Evolutionary conservation across 2,113 vertebrate genomes (phyloP).

Genomic region (Solea solea): DNA sequence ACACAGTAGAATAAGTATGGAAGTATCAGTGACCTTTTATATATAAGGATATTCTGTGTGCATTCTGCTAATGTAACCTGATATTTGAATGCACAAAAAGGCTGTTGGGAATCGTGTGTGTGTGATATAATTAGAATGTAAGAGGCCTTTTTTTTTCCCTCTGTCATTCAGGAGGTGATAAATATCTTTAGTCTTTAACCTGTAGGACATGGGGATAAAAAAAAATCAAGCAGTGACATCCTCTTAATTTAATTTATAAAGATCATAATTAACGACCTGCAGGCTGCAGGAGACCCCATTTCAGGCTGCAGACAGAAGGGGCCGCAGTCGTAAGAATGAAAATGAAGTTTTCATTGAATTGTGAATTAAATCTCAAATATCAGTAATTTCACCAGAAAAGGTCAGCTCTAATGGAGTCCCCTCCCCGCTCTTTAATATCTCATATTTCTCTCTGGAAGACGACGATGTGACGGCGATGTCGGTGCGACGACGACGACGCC

Average conservation of each 20-base stretch:
- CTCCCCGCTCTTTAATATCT: slow-evolving; percentile 77
- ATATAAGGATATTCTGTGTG: neutral
- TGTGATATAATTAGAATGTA: slow-evolving; percentile 51
- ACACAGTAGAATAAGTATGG: too few relatives aligned
- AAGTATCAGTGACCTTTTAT: neutral
- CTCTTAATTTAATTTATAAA: slow-evolving; percentile 85
- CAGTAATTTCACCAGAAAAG: slow-evolving; percentile 84
- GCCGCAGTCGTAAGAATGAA: slow-evolving; percentile 76
- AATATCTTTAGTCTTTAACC: slow-evolving; percentile 75
- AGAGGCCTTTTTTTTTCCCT: slow-evolving; percentile 34
- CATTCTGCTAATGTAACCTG: slow-evolving; percentile 19
- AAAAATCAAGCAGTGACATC: slow-evolving; percentile 74
- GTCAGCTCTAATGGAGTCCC: slow-evolving; percentile 83
- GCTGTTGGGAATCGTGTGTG: slow-evolving; percentile 30
- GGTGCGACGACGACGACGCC: slow-evolving; percentile 45
- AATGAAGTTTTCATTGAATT: slow-evolving; percentile 83
- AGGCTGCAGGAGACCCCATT: slow-evolving; percentile 76
- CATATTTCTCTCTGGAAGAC: slow-evolving; percentile 75
- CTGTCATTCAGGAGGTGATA: slow-evolving; percentile 58
- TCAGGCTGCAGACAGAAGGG: slow-evolving; percentile 73
- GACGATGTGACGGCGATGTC: slow-evolving; percentile 54
- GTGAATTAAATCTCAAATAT: slow-evolving; percentile 85
- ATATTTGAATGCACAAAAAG: slow-evolving; percentile 19
- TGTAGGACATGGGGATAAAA: slow-evolving; percentile 85
- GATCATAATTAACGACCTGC: slow-evolving; percentile 84